Evolutionary conservation across 2,113 vertebrate genomes (phyloP), one percentile per base, ranked within the genome.

Genomic region (Seriola aureovittata): DNA sequence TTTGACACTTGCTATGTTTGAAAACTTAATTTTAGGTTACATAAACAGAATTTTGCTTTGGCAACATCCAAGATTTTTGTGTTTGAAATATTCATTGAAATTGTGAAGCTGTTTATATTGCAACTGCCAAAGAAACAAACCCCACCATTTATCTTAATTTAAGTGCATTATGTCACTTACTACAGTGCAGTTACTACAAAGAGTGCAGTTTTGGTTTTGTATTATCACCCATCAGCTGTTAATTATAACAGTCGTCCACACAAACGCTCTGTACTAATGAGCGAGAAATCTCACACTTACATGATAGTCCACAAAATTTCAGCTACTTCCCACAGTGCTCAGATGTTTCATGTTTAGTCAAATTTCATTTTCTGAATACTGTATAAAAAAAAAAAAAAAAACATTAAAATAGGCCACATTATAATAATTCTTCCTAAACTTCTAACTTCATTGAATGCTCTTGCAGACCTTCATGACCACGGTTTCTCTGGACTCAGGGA

Each of bases 381-480:
- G 16, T 32, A 42, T 52, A 23, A 50, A 17, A 10, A 48, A 40
- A 42, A 11, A 42, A 42, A 42, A 8, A 10, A 42, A 42, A 42
- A 2, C 8, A 42, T n/a, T 32, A 63, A 23, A 23, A 16, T 17
- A 40, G 14, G 2, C 10, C 14, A 17, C 16, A 29, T 57, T 25
- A 17, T 44, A 11, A 17, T 46, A 38, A 63, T 25, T 74, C 29
- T 16, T 34, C 38, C 8, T 62, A 25, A 78, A 63, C n/a, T 62
- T 4, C n/a, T 63, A 36, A 38, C n/a, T 64, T 59, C 25, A 10
- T 16, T 68, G 21, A 72, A 76, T 91, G 60, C 71, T 90, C 12
- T 95, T 94, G 63, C 94, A 99, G 97, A 96, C 82, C 81, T 89
- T 32, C 89, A 87, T 46, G 93, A 86, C 78, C 94, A 95, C 75